Percentiles rank a stretch among this genome's conserved stretches.
Evolutionary conservation across 2,797 vertebrate genomes (phyloP).

Genomic region (Lates japonicus): DNA sequence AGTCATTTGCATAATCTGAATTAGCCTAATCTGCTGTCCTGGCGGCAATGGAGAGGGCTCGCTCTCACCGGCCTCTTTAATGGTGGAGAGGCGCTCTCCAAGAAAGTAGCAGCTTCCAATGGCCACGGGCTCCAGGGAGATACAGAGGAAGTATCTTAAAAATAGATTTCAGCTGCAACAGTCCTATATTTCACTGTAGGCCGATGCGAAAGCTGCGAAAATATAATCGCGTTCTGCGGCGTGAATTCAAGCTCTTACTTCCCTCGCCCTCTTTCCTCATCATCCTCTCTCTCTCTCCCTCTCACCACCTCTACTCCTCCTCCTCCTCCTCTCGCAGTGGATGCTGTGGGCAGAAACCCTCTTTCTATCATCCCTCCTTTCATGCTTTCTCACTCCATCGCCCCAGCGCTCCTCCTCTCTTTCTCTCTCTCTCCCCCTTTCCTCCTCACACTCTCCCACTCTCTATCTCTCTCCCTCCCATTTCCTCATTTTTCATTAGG

Average conservation of each 20-base stretch:
- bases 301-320: constrained; percentile 13
- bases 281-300: constrained; percentile 48
- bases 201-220: constrained; percentile 17
- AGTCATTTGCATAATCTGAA: constrained; percentile 84
- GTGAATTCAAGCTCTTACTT: constrained; percentile 16
- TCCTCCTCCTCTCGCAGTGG: constrained; percentile 50
- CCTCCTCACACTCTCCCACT: constrained; percentile 24
- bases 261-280: constrained; percentile 54
- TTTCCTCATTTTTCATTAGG: constrained; percentile 58
- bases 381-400: constrained; percentile 67
- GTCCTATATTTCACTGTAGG: constrained; percentile 27
- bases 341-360: constrained; percentile 59
- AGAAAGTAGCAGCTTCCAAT: constrained; percentile 32
- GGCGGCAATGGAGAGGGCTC: constrained; percentile 48
- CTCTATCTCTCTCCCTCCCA: constrained; percentile 35
- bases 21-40: constrained; percentile 80
- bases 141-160: constrained; percentile 33
- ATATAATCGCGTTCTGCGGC: constrained; percentile 37
- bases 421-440: constrained; percentile 35
- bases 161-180: constrained; percentile 49
- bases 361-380: constrained; percentile 66
- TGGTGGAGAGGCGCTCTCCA: constrained; percentile 28
- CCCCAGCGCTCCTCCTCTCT: constrained; percentile 51
- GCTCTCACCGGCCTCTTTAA: constrained; percentile 35
- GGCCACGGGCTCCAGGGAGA: constrained; percentile 8